A percentile compares a stretch with the other conserved stretches of the same genome.
phyloP scores from a whole-genome alignment of 1,140 invertebrate species.

The Drosophila sucinea region DNA sequence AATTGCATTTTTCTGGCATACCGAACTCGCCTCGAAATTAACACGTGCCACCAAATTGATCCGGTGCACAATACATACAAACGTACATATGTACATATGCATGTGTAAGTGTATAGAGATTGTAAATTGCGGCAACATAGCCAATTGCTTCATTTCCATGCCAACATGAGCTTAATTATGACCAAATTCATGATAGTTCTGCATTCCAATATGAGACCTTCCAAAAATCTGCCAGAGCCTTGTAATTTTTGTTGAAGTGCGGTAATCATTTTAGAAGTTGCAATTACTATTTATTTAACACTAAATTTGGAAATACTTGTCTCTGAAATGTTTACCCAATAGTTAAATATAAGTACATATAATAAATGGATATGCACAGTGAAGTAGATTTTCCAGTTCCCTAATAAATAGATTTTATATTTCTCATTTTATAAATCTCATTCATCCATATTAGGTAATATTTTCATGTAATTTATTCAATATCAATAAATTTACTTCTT shows the following conservation, averaged over 20 bases:
- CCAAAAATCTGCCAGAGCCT: background rate
- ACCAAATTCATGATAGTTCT: background rate
- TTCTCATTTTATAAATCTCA: no score
- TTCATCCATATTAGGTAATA: no score
- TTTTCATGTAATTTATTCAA: no score
- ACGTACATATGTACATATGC: slow-evolving; percentile 21
- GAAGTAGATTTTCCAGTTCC: no score
- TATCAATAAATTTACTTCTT: no score
- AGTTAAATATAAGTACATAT: no score
- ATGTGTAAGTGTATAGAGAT: slow-evolving; percentile 23
- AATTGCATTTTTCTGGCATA: slow-evolving; percentile 75
- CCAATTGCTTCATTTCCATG: slow-evolving; percentile 66
- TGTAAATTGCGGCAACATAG: slow-evolving; percentile 64
- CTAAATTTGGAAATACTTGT: background rate
- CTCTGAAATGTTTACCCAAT: no score
- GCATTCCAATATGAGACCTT: background rate
- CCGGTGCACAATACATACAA: slow-evolving; percentile 8
- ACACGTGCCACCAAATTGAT: slow-evolving; percentile 67
- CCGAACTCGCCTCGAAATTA: slow-evolving; percentile 69
- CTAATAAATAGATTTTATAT: no score
- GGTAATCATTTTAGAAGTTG: no score
- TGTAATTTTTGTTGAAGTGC: background rate
- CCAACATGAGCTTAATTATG: slow-evolving; percentile 65
- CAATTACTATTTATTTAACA: background rate
- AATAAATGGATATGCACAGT: no score